Conservation (phyloP, 1,140 invertebrate genomes). For the Ceratosolen fusciceps region DNA sequence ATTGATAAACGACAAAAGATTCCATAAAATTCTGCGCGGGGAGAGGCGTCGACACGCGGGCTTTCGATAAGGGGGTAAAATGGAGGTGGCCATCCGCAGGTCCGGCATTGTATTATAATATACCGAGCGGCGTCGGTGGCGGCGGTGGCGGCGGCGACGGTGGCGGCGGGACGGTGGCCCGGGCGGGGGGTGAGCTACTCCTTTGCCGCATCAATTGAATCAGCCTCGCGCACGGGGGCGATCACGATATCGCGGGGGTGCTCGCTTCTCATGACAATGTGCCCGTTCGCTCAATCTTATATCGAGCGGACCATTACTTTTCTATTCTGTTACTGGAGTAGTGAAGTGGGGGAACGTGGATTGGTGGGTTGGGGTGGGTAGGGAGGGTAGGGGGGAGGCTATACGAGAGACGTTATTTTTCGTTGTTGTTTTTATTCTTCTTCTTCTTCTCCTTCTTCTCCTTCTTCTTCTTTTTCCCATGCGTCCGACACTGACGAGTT, state of each 20-base stretch:
- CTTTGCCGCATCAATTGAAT: slow-evolving; percentile 45
- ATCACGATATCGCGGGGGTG: slow-evolving; percentile 23
- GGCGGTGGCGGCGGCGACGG: too few species aligned
- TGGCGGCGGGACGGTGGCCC: too few species aligned
- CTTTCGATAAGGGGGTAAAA: slow-evolving; percentile 18
- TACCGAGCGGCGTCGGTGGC: neutral
- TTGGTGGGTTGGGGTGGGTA: too few species aligned
- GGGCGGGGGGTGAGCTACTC: too few species aligned
- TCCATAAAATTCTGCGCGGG: neutral
- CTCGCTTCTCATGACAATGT: slow-evolving; percentile 17
- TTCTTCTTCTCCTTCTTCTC: too few species aligned
- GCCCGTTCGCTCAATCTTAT: neutral
- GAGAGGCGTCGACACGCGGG: neutral
- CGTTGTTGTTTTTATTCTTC: too few species aligned
- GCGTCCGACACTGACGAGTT: too few species aligned
- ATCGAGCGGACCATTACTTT: slow-evolving; percentile 3
- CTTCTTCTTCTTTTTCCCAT: too few species aligned
- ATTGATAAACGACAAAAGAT: neutral
- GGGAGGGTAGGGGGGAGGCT: too few species aligned
- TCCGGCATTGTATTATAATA: slow-evolving; percentile 27
- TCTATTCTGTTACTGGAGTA: too few species aligned
- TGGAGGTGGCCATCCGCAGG: slow-evolving; percentile 41
- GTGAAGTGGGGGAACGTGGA: too few species aligned
- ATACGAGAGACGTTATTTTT: too few species aligned
- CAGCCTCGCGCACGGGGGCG: slow-evolving; percentile 11